Evolutionary conservation across 2,888 invertebrate genomes (phyloP), one percentile per base, ranked within the genome.

Genomic region (Andrena chrysosceles): DNA sequence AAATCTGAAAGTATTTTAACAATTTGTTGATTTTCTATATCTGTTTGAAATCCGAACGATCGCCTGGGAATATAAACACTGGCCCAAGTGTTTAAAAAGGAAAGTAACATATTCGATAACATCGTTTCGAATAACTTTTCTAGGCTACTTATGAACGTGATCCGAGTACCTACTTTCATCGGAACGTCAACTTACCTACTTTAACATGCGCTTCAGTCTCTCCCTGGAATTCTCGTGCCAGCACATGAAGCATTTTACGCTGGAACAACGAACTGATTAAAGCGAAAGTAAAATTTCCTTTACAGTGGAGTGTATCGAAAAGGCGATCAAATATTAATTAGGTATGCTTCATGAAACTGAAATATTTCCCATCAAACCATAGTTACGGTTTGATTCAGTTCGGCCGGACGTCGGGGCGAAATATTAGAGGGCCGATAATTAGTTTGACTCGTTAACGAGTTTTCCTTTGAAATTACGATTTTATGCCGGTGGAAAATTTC

Each of bases 381-480:
- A n/a, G 31, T 31, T 33, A 16, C 60, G 29, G 16, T 35, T 33
- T 62, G 8, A 35, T 20, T 62, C 20, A n/a, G 33, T 68, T 35
- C 31, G 7, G 26, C 23, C 16, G 7, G 35, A 26, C 31, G 23
- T 70, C n/a, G 56, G 26, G 23, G 13, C 26, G 56, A 68, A 33
- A 68, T 35, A 5, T 68, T 35, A 26, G 7, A 33, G 35, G n/a
- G 10, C 35, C 42, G 35, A 60, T 64, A 76, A 70, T 69, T 63
- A 70, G 64, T 42, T 49, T 29, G 7, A 54, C 35, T 54, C 56
- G 54, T 26, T 70, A 54, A 68, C 33, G 35, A 64, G n/a, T 7
- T 54, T 42, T 54, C 52, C 7, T 29, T 20, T n/a, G 23, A 56
- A 31, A 59, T 10, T 35, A 48, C 26, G 48, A 31, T 26, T 33